These are phyloP conservation scores for Cololabis saira DNA, from an alignment of 2,113 vertebrate species.

Conservation along the genomic window DNA sequence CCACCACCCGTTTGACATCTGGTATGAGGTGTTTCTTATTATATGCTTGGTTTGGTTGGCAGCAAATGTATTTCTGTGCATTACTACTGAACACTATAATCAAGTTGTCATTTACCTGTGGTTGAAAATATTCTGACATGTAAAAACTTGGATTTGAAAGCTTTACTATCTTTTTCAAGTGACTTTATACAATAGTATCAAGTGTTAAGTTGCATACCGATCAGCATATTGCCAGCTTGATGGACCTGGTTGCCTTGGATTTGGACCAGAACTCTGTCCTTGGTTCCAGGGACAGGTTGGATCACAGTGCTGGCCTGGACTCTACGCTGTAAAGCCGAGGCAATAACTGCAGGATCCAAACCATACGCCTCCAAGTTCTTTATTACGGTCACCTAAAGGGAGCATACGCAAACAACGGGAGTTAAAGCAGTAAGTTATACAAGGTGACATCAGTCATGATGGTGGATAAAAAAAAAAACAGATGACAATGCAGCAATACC, in stretches of 20 bases:
- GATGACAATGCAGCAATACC: background rate
- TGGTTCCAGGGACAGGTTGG: conserved; percentile 83
- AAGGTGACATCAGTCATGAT: too few relatives aligned
- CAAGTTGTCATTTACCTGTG: too few relatives aligned
- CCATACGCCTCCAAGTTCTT: conserved; percentile 94
- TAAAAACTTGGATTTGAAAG: background rate
- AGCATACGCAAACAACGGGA: background rate
- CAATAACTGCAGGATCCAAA: conserved; percentile 87
- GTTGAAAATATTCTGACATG: too few relatives aligned
- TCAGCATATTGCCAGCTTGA: conserved; percentile 87
- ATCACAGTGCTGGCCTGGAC: conserved; percentile 93
- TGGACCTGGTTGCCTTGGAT: conserved; percentile 96
- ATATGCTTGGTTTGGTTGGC: too few relatives aligned
- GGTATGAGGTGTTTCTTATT: too few relatives aligned
- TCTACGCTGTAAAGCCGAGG: conserved; percentile 85
- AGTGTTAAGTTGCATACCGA: conserved; percentile 80
- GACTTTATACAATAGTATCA: background rate
- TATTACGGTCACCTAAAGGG: conserved; percentile 89
- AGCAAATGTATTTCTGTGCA: too few relatives aligned
- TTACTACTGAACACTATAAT: too few relatives aligned
- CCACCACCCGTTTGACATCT: too few relatives aligned
- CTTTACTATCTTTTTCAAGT: background rate
- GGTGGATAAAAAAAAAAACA: background rate
- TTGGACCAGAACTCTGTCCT: conserved; percentile 91
- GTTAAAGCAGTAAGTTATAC: too few relatives aligned